phyloP scores from a whole-genome alignment of 2,113 vertebrate species.

The Hippopotamus amphibius region DNA sequence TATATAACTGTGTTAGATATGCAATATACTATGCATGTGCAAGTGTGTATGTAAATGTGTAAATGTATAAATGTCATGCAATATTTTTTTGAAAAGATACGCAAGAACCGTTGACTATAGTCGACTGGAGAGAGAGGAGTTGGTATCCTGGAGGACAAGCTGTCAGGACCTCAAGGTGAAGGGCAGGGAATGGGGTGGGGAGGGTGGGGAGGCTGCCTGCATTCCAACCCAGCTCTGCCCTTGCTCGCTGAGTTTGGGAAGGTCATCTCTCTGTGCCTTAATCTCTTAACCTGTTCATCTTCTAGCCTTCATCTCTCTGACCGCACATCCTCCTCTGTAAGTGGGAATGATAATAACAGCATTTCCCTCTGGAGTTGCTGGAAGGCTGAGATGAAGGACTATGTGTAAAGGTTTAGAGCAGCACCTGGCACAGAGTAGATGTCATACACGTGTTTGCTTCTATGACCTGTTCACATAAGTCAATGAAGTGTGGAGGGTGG shows the following conservation, averaged over 20 bases:
- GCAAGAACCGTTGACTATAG: neutral
- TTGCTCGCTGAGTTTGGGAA: neutral
- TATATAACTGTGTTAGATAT: neutral
- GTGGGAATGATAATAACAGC: neutral
- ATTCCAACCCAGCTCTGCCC: rapidly evolving
- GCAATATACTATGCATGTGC: neutral
- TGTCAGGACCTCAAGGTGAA: rapidly evolving
- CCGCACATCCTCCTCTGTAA: neutral
- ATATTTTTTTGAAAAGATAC: neutral
- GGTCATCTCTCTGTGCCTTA: neutral
- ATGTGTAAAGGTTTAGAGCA: neutral
- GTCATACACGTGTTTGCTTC: neutral
- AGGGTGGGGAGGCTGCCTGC: rapidly evolving
- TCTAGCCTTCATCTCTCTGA: neutral
- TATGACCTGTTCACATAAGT: neutral
- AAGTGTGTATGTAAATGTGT: neutral
- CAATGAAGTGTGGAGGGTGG: rapidly evolving
- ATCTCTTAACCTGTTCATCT: neutral
- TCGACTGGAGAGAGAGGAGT: neutral
- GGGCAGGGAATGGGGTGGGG: neutral
- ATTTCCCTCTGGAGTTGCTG: neutral
- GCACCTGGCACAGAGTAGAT: neutral
- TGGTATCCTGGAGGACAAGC: neutral
- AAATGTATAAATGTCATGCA: neutral
- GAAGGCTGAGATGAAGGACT: neutral